These are phyloP conservation scores for Protobothrops mucrosquamatus DNA, from an alignment of 2,113 vertebrate genomes.

Conservation along the genomic window DNA sequence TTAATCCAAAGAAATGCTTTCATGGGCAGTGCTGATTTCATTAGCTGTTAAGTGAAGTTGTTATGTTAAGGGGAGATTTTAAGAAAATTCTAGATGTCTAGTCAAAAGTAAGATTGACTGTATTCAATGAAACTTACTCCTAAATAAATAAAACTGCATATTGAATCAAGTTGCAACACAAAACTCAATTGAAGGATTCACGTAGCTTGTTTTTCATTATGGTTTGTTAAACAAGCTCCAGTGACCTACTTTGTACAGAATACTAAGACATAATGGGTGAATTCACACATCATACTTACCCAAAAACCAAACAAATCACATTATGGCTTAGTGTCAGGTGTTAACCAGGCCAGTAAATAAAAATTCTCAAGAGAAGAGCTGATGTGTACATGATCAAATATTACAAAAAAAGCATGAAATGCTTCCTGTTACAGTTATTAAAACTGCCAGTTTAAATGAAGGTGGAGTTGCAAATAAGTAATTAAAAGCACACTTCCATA, in stretches of 20 bases:
- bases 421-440: constrained; percentile 42
- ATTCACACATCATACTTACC: background rate
- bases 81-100: background rate
- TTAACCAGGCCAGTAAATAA: background rate
- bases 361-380: background rate
- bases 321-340: background rate
- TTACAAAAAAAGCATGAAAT: constrained; percentile 13
- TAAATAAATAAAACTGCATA: background rate
- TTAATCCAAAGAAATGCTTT: background rate
- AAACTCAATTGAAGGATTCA: background rate
- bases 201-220: background rate
- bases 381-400: constrained; percentile 10
- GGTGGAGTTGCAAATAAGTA: constrained; percentile 44
- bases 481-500: constrained; percentile 53
- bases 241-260: background rate
- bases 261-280: background rate
- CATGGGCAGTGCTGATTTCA: background rate
- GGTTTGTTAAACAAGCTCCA: background rate
- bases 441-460: constrained; percentile 38
- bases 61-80: no score
- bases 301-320: background rate
- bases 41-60: background rate
- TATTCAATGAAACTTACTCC: background rate
- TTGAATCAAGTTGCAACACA: background rate
- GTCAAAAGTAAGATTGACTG: background rate